A percentile compares a stretch with the other conserved stretches of the same genome.
phyloP scores from a whole-genome alignment of 2,113 vertebrate species.

The Oxygymnocypris stewartii region DNA sequence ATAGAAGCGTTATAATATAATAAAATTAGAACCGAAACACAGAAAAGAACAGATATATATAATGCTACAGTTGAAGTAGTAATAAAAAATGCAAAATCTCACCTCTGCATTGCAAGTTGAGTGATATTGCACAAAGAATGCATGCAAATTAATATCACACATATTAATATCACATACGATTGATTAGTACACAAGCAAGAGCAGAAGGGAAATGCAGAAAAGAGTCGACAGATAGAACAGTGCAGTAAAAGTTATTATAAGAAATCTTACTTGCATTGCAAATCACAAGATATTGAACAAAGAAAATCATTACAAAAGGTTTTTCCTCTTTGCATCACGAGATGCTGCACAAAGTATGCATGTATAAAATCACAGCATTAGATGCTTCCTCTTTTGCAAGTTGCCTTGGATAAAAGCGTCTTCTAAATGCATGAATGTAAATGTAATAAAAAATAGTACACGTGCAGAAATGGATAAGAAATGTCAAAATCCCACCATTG shows the following conservation, averaged over 20 bases:
- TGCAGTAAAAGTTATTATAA: neutral
- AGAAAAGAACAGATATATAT: too few species aligned
- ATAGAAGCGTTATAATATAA: neutral
- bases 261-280: neutral
- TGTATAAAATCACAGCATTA: neutral
- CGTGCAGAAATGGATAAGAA: neutral
- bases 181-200: neutral
- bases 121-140: neutral
- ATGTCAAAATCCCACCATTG: neutral
- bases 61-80: too few species aligned
- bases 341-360: neutral
- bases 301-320: neutral
- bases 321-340: neutral
- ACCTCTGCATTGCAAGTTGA: neutral
- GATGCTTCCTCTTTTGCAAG: neutral
- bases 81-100: neutral
- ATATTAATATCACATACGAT: neutral
- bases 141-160: neutral
- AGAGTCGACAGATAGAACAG: neutral
- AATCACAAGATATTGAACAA: neutral
- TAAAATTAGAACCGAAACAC: too few species aligned
- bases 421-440: neutral
- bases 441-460: neutral
- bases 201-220: neutral
- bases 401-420: too few species aligned